A percentile compares a stretch with the other conserved stretches of the same genome.
Evolutionary conservation across 1,140 invertebrate species (phyloP).

Genomic region (Papilio dardanus): DNA sequence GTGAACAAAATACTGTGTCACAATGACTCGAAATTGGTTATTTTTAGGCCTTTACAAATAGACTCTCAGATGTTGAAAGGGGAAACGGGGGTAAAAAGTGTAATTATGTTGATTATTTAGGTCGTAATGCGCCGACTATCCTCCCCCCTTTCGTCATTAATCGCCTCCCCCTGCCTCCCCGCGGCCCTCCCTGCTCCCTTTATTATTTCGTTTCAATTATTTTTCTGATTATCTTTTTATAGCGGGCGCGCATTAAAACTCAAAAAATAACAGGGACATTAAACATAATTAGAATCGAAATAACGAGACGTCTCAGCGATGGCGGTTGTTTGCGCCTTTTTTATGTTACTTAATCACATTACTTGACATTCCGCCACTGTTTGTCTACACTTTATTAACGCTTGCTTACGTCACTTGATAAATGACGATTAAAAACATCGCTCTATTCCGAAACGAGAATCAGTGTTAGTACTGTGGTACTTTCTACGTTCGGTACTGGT

Average conservation of each 20-base stretch:
- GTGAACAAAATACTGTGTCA: background rate
- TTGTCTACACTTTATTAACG: constrained; percentile 32
- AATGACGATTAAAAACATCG: background rate
- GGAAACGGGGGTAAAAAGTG: constrained; percentile 76
- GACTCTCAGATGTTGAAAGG: constrained; percentile 70
- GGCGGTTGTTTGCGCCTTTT: constrained; percentile 54
- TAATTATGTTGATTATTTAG: constrained; percentile 83
- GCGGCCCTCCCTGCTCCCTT: constrained; percentile 55
- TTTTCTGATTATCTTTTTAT: constrained; percentile 83
- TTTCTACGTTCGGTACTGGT: too few species aligned
- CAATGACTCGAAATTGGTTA: background rate
- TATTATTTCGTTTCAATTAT: constrained; percentile 83
- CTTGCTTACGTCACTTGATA: background rate
- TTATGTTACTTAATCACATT: constrained; percentile 56
- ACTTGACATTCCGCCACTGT: constrained; percentile 39
- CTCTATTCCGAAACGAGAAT: too few species aligned
- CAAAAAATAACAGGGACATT: constrained; percentile 80
- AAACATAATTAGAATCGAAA: constrained; percentile 79
- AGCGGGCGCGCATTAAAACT: constrained; percentile 77
- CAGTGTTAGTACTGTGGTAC: too few species aligned
- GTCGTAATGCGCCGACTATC: constrained; percentile 79
- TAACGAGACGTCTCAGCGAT: constrained; percentile 68
- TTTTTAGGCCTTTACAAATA: constrained; percentile 55
- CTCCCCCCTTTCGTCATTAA: constrained; percentile 67
- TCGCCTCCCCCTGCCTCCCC: constrained; percentile 57